A percentile compares a stretch with the other conserved stretches of the same genome.
Evolutionary conservation across 1,140 invertebrate species (phyloP).

Genomic region (Drosophila nikananu): DNA sequence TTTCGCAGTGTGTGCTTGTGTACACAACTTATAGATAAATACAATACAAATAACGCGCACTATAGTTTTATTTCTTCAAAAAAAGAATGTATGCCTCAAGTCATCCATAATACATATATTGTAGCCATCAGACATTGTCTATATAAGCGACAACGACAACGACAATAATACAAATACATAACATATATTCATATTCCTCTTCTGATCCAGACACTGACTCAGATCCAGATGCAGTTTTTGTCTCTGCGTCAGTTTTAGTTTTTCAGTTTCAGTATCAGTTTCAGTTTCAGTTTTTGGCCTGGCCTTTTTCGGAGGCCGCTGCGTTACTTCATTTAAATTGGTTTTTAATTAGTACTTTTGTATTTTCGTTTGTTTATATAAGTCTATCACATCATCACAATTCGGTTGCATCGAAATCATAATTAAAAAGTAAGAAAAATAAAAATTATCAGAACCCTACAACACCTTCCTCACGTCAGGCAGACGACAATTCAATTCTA

Average conservation of each 20-base stretch:
- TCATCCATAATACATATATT: conserved; percentile 80
- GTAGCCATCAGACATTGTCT: conserved; percentile 63
- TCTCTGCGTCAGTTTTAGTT: conserved; percentile 24
- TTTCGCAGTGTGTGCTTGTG: conserved; percentile 38
- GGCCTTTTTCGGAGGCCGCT: conserved; percentile 37
- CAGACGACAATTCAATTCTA: conserved; percentile 18
- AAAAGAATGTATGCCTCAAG: conserved; percentile 81
- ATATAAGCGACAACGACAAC: conserved; percentile 54
- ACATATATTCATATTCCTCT: conserved; percentile 62
- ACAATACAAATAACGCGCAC: conserved; percentile 82
- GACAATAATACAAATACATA: conserved; percentile 79
- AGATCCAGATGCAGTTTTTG: conserved; percentile 20
- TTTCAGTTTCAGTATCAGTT: conserved; percentile 14
- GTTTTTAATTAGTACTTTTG: conserved; percentile 75
- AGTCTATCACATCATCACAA: conserved; percentile 84
- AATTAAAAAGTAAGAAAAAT: conserved; percentile 42
- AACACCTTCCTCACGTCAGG: background rate
- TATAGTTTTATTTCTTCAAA: conserved; percentile 80
- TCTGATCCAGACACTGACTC: conserved; percentile 46
- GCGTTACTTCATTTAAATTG: conserved; percentile 63
- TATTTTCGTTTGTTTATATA: conserved; percentile 73
- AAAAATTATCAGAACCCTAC: conserved; percentile 41
- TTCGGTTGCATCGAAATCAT: conserved; percentile 74
- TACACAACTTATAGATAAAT: conserved; percentile 80
- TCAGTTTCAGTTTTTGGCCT: conserved; percentile 40